Evolutionary conservation across 2,888 invertebrate genomes (phyloP).

Genomic region (Augochlorella aurata): DNA sequence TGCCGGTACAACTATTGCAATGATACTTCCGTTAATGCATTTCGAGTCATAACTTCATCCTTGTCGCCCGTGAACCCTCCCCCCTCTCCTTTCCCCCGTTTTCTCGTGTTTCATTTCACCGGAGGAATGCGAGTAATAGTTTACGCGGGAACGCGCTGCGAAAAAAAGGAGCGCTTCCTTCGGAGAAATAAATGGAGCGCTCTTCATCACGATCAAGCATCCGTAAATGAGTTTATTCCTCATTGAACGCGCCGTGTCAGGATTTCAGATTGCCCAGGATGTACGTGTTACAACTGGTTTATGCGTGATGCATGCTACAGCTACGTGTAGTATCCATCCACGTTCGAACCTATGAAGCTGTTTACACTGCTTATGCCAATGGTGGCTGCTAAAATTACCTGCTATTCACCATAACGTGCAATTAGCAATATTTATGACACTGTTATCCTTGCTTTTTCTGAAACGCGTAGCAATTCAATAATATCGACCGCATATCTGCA

Average conservation of each 20-base stretch:
- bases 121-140: slow-evolving; percentile 50
- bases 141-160: slow-evolving; percentile 34
- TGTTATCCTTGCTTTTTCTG: neutral
- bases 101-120: neutral
- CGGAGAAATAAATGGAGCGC: slow-evolving; percentile 58
- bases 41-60: slow-evolving; percentile 5
- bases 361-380: slow-evolving; percentile 22
- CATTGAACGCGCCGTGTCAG: slow-evolving; percentile 38
- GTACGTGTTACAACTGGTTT: slow-evolving; percentile 52
- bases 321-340: slow-evolving; percentile 1
- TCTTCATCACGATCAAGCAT: slow-evolving; percentile 59
- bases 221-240: slow-evolving; percentile 56
- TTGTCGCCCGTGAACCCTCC: neutral
- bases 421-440: slow-evolving; percentile 1
- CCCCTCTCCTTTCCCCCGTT: neutral
- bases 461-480: neutral
- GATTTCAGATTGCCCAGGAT: slow-evolving; percentile 46
- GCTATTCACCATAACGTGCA: slow-evolving; percentile 6
- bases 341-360: slow-evolving; percentile 11
- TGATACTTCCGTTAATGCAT: slow-evolving; percentile 6
- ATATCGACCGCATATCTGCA: neutral
- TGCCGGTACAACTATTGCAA: neutral
- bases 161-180: slow-evolving; percentile 20
- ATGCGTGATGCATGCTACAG: slow-evolving; percentile 29
- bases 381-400: slow-evolving; percentile 22